phyloP scores from a whole-genome alignment of 2,113 vertebrate genomes.

The Rousettus leschenaultii region DNA sequence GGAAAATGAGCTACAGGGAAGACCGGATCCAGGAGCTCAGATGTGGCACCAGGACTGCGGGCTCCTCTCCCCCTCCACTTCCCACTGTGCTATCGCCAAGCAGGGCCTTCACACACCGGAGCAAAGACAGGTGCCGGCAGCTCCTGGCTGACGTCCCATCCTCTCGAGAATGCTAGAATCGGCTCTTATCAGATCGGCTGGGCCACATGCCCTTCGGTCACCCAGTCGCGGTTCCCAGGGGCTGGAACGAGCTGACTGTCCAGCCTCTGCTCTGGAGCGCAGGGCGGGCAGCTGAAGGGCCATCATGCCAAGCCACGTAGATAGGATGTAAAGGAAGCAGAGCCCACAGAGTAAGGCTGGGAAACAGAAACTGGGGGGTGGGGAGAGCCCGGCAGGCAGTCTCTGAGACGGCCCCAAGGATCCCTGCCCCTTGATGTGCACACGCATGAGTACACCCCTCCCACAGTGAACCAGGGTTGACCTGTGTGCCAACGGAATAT shows the following conservation, averaged over 20 bases:
- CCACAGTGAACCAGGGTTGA: neutral
- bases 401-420: neutral
- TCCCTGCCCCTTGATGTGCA: neutral
- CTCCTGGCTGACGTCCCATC: too few relatives aligned
- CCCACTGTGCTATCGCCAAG: rapidly evolving
- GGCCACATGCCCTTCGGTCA: neutral
- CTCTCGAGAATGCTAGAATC: neutral
- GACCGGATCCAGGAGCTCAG: neutral
- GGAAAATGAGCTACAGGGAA: neutral
- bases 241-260: neutral
- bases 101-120: neutral
- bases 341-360: neutral
- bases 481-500: neutral
- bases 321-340: neutral
- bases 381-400: neutral
- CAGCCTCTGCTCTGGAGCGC: neutral
- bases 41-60: neutral
- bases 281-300: rapidly evolving
- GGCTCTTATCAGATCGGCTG: neutral
- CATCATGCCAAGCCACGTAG: neutral
- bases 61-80: neutral
- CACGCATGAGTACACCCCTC: neutral
- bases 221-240: neutral
- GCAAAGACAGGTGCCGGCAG: neutral
- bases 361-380: neutral